Conservation (phyloP, 2,113 vertebrate species). For the Taxidea taxus region DNA sequence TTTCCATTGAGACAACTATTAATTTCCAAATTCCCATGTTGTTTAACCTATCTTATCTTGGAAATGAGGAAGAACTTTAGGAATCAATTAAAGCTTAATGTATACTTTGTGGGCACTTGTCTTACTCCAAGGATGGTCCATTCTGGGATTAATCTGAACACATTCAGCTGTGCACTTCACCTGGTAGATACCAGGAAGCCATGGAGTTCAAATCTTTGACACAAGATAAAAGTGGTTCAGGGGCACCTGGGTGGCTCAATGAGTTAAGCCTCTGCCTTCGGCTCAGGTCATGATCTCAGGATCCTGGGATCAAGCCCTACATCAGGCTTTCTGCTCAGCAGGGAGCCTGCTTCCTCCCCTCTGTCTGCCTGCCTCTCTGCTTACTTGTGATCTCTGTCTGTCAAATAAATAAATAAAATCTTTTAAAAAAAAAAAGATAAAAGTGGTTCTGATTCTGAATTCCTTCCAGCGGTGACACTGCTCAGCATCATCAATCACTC, state of each 20-base stretch:
- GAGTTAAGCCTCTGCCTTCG: too few relatives aligned
- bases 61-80: background rate
- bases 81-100: background rate
- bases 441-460: slow-evolving; percentile 26
- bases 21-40: background rate
- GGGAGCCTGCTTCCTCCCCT: too few relatives aligned
- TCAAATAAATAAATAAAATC: too few relatives aligned
- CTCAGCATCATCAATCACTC: background rate
- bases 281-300: too few relatives aligned
- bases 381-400: too few relatives aligned
- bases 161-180: background rate
- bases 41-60: background rate
- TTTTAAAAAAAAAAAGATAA: too few relatives aligned
- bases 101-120: background rate
- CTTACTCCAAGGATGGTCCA: background rate
- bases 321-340: too few relatives aligned
- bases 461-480: background rate
- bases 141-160: background rate
- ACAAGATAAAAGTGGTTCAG: slow-evolving; percentile 34
- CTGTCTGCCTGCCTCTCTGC: too few relatives aligned
- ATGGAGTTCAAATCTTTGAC: slow-evolving; percentile 22
- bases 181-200: background rate
- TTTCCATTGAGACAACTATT: background rate
- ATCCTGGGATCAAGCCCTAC: too few relatives aligned
- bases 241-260: too few relatives aligned